Evolutionary conservation across 2,113 vertebrate genomes (phyloP), one percentile per base, ranked within the genome.

Genomic region (Microcebus murinus): DNA sequence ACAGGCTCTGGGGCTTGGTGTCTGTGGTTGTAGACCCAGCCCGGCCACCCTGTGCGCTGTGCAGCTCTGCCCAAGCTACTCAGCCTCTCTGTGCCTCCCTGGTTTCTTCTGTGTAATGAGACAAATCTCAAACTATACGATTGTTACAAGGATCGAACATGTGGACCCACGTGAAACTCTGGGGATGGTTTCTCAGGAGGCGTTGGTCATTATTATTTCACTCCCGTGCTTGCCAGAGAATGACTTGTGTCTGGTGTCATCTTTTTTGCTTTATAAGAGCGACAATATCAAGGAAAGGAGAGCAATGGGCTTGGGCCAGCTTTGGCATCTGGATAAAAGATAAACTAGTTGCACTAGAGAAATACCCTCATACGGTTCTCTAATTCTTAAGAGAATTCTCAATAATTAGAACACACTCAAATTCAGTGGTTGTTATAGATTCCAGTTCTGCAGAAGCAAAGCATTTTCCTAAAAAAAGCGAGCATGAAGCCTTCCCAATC

Each of bases 381-480:
- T 89, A 45, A 55, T 84, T 96, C 61, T 76, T 48, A 18, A 74
- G 45, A 76, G 14, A n/a, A 34, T 68, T n/a, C 65, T 95, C 79
- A 73, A 71, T 57, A 76, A 93, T 88, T 79, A 61, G 15, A 86
- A 52, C 61, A 45, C 1, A 34, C 9, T 48, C 36, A 50, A 67
- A n/a, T 45, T 96, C 59, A 70, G 6, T 93, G 27, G 6, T 77
- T 86, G 7, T 52, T 59, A n/a, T 14, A 20, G 20, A n/a, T 67
- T 80, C 48, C 14, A 81, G 68, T 23, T 94, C 67, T 74, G 55
- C 27, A 87, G 31, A 42, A 57, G 82, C 55, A 90, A 90, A 84
- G 11, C 23, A n/a, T 92, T 92, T 95, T 95, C 29, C 95, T 92
- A 65, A n/a, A 63, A 63, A 87, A 93, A 87, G 70, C 42, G 92